These are phyloP conservation scores for Drosophila lacicola DNA, from an alignment of 2,888 invertebrate species.

Conservation along the genomic window DNA sequence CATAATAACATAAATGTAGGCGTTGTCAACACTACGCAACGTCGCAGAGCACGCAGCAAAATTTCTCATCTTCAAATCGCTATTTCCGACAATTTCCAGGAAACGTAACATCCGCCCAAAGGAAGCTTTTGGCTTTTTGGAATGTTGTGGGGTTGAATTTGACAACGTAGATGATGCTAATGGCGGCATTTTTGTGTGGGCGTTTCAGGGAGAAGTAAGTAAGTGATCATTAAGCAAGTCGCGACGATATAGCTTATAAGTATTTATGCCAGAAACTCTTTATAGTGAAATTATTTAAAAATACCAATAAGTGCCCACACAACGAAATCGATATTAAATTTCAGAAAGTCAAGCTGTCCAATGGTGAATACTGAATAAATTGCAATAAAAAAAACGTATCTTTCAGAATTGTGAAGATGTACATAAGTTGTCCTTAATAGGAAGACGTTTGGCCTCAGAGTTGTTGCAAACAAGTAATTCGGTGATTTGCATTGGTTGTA, in stretches of 20 bases:
- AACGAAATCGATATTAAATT: background rate
- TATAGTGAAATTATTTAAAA: background rate
- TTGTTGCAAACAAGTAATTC: too few species aligned
- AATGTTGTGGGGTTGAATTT: constrained; percentile 14
- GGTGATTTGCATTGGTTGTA: too few species aligned
- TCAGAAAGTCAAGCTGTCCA: too few species aligned
- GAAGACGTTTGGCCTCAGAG: too few species aligned
- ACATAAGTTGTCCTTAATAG: too few species aligned
- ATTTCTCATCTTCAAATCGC: constrained; percentile 62
- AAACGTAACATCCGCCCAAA: constrained; percentile 62
- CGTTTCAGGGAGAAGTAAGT: constrained; percentile 11
- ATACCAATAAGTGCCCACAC: background rate
- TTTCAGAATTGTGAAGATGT: too few species aligned
- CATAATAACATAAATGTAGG: constrained; percentile 59
- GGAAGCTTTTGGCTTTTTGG: constrained; percentile 33
- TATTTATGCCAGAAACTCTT: background rate
- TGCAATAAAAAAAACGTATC: too few species aligned
- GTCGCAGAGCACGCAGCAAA: constrained; percentile 16
- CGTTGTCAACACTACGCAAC: constrained; percentile 34
- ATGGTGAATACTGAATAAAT: too few species aligned
- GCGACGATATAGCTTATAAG: constrained; percentile 20
- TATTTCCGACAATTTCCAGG: constrained; percentile 75
- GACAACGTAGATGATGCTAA: constrained; percentile 55
- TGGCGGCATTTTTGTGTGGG: constrained; percentile 60
- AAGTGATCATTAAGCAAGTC: constrained; percentile 46